Percentiles rank a stretch among this genome's conserved stretches.
Evolutionary conservation across 2,113 vertebrate genomes (phyloP).

Genomic region (Melanostigma gelatinosum): DNA sequence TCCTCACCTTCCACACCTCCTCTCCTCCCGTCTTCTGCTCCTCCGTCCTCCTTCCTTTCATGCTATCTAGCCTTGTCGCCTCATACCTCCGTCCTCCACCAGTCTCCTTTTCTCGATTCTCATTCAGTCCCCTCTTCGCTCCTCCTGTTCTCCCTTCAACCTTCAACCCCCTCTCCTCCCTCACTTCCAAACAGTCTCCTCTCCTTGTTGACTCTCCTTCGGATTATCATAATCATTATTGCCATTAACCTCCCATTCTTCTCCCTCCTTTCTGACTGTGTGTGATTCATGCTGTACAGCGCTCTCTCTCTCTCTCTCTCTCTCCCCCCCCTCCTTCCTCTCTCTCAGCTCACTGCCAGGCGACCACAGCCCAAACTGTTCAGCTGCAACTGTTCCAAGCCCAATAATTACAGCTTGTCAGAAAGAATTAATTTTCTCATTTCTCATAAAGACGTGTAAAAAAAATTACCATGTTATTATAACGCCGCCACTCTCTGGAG

Average conservation of each 20-base stretch:
- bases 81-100: constrained; percentile 71
- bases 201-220: background rate
- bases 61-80: background rate
- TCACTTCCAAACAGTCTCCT: background rate
- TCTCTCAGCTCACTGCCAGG: constrained; percentile 89
- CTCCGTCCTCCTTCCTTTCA: background rate
- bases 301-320: constrained; percentile 30
- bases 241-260: constrained; percentile 20
- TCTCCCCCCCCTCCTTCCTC: constrained; percentile 29
- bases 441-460: constrained; percentile 99
- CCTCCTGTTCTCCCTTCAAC: background rate
- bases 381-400: constrained; percentile 99
- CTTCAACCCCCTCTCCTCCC: background rate
- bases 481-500: constrained; percentile 99
- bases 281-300: constrained; percentile 44
- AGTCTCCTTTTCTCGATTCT: constrained; percentile 24
- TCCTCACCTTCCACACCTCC: background rate
- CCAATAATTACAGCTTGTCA: constrained; percentile 99
- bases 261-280: constrained; percentile 25
- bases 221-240: constrained; percentile 3
- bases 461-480: constrained; percentile 99
- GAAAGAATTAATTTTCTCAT: constrained; percentile 99
- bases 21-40: background rate
- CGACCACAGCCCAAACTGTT: constrained; percentile 97
- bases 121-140: constrained; percentile 66